phyloP scores from a whole-genome alignment of 2,113 vertebrate genomes.

The Ameiurus melas region DNA sequence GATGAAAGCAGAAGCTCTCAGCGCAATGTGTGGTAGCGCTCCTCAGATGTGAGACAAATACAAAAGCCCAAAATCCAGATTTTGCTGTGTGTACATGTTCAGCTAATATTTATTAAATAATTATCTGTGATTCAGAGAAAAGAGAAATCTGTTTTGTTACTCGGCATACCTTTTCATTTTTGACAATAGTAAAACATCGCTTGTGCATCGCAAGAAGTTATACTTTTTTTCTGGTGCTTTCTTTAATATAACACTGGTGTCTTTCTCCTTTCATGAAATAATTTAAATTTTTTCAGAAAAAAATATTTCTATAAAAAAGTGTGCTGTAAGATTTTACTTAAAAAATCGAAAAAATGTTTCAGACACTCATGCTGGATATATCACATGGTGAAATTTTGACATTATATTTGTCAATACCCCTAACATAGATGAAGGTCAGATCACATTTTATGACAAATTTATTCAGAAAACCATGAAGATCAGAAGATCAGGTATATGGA shows the following conservation, averaged over 20 bases:
- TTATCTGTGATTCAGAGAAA: slow-evolving; percentile 11
- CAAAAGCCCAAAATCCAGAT: slow-evolving; percentile 41
- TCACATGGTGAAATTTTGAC: not conserved
- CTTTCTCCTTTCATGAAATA: not conserved
- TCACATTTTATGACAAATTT: no score
- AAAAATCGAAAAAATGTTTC: not conserved
- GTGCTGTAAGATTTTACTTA: no score
- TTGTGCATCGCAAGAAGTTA: not conserved
- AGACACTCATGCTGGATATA: not conserved
- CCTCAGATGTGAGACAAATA: slow-evolving; percentile 41
- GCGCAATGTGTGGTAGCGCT: slow-evolving; percentile 41
- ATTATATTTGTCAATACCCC: no score
- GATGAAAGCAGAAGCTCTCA: slow-evolving; percentile 49
- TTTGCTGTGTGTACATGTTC: not conserved
- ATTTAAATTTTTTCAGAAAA: not conserved
- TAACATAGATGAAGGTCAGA: no score
- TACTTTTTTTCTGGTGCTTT: not conserved
- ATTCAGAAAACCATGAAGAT: no score
- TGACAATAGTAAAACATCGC: slow-evolving; percentile 1
- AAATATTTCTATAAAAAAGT: not conserved
- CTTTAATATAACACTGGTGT: not conserved
- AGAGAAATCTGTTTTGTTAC: not conserved
- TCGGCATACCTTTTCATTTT: not conserved
- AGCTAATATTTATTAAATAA: not conserved
- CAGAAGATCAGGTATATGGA: no score